phyloP scores from a whole-genome alignment of 2,113 vertebrate genomes.

The Daboia siamensis region DNA sequence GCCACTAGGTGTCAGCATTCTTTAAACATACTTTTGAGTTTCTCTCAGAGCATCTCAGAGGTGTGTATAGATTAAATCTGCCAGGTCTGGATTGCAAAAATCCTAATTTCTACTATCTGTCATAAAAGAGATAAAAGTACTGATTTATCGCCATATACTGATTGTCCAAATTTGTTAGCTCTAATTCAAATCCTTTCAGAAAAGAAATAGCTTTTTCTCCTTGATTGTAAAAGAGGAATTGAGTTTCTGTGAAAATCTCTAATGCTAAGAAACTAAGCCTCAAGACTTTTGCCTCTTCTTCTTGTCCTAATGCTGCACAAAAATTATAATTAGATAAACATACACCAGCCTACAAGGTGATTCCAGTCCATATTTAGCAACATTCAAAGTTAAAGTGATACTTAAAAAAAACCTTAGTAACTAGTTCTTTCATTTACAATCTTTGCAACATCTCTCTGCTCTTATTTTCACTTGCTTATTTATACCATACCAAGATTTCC shows the following conservation, averaged over 20 bases:
- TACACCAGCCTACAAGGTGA: not conserved
- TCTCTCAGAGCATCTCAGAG: not conserved
- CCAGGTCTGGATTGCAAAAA: not conserved
- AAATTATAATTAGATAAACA: not conserved
- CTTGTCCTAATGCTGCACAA: not conserved
- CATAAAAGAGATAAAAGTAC: not conserved
- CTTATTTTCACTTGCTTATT: not conserved
- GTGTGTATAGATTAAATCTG: not conserved
- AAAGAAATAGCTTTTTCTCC: not conserved
- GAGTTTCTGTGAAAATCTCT: not conserved
- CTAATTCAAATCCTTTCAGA: not conserved
- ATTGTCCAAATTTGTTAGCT: not conserved
- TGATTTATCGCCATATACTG: not conserved
- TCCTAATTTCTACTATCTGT: not conserved
- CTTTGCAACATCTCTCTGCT: not conserved
- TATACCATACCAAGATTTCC: not conserved
- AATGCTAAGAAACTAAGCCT: not conserved
- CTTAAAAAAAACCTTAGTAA: not conserved
- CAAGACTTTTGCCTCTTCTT: not conserved
- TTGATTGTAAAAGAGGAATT: not conserved
- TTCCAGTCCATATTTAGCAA: not conserved
- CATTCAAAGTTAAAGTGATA: not conserved
- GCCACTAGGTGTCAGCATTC: slow-evolving; percentile 68
- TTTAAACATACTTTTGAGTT: slow-evolving; percentile 19
- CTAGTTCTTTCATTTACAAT: not conserved